Conservation (phyloP, 2,888 invertebrate species). For the Mythimna vitellina region DNA sequence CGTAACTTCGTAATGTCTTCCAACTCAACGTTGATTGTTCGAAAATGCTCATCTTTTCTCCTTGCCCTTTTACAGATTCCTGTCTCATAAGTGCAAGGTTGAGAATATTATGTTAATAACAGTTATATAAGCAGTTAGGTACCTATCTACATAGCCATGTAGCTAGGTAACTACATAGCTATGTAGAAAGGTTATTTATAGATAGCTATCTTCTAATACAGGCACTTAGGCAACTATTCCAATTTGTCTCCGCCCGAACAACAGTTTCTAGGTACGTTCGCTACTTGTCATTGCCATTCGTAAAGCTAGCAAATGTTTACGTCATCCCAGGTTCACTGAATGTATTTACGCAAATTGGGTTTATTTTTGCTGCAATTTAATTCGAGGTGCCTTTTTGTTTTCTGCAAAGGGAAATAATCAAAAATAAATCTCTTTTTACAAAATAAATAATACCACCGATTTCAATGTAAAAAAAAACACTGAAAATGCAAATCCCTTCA, state of each 20-base stretch:
- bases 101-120: neutral
- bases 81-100: neutral
- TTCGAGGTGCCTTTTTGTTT: neutral
- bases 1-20: too few species aligned
- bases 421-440: too few species aligned
- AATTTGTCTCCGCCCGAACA: neutral
- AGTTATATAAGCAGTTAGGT: neutral
- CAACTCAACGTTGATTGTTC: neutral
- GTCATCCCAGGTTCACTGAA: neutral
- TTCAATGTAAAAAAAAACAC: too few species aligned
- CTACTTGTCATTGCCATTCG: constrained; percentile 3
- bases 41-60: too few species aligned
- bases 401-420: too few species aligned
- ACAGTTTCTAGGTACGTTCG: neutral
- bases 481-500: too few species aligned
- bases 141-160: neutral
- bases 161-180: neutral
- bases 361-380: neutral
- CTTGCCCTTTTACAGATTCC: too few species aligned
- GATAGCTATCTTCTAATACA: neutral
- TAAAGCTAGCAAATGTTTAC: neutral
- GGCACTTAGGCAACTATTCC: constrained; percentile 3
- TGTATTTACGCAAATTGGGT: neutral
- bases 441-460: too few species aligned
- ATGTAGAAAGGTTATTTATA: neutral